Base-by-base conservation (phyloP, 2,113 vertebrate species). In the Columba janthina region DNA sequence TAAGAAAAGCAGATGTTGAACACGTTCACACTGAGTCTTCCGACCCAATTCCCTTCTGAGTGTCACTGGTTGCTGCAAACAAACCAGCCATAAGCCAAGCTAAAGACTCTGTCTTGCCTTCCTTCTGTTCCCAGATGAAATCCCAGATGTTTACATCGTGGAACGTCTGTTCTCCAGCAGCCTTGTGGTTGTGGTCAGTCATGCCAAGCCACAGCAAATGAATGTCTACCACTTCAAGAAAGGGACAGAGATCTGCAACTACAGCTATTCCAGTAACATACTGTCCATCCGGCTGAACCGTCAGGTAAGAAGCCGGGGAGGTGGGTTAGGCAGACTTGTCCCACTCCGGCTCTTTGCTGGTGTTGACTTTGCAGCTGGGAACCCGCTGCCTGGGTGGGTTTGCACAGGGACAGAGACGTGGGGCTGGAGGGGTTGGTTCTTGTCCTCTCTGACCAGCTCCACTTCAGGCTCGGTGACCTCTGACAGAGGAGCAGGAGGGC, bases 161-260 rank as follows among this genome's bases (percentile, higher is more conserved):
- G 99, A 99, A 88, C 98, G 99, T 66, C 98, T 99, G 87, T 99
- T 99, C 98, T 99, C 99, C 96, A 99, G 99, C 98, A 99, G 99
- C 97, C 98, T 99, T 97, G 99, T 99, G 62, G 99, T 99, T 31
- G 99, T 99, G 95, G 99, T 99, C 90, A 99, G 99, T 77, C 97
- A 96, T 89, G 62, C 97, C 10, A 98, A 97, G 90, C 99, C 99
- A 0, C 98, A 99, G n/a, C 98, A 99, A 58, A 99, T 99, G 99
- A 99, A 99, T 54, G 99, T 99, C 85, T 99, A 99, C 85, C 99
- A 99, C 97, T 99, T 99, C 97, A 99, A 99, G 98, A 99, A 99
- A 96, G 99, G 99, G 83, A 99, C 99, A 0, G 99, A 99, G 97
- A 99, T 99, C 97, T 99, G 99, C 94, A 99, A 99, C 96, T 99